A percentile compares a stretch with the other conserved stretches of the same genome.
Evolutionary conservation across 2,888 invertebrate species (phyloP).

Genomic region (Isotomurus palustris): DNA sequence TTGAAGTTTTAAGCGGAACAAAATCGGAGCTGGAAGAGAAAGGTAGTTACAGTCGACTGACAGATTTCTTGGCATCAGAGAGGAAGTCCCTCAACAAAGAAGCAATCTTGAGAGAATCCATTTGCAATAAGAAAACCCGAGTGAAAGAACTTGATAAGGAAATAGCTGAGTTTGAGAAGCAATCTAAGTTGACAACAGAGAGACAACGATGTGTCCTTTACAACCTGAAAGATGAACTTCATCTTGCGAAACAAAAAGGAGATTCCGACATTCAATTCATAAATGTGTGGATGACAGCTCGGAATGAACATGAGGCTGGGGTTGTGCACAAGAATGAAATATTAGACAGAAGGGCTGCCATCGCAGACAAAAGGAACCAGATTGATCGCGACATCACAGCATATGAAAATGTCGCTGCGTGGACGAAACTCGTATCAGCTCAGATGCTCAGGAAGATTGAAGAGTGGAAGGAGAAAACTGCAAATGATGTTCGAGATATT

Average conservation of each 20-base stretch:
- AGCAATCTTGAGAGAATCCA: slow-evolving; percentile 1
- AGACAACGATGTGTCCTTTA: slow-evolving; percentile 31
- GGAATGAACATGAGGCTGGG: background rate
- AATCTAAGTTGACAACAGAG: slow-evolving; percentile 27
- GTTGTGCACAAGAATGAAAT: slow-evolving; percentile 1
- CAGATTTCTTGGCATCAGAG: slow-evolving; percentile 13
- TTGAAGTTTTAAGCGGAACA: background rate
- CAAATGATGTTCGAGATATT: slow-evolving; percentile 56
- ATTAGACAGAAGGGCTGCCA: background rate
- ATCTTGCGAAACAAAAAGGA: slow-evolving; percentile 28
- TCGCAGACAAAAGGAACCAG: slow-evolving; percentile 2
- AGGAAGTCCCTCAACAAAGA: slow-evolving; percentile 14
- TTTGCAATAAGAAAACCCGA: slow-evolving; percentile 3
- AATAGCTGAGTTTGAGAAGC: slow-evolving; percentile 21
- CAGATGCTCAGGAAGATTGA: slow-evolving; percentile 53
- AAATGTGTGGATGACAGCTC: slow-evolving; percentile 34
- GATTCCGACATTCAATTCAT: slow-evolving; percentile 30
- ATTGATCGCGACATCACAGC: slow-evolving; percentile 34
- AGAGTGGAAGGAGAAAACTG: slow-evolving; percentile 56
- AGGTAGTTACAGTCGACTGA: background rate
- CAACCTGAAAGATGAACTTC: slow-evolving; percentile 36
- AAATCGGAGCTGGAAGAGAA: background rate
- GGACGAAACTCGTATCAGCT: slow-evolving; percentile 45
- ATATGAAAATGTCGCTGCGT: slow-evolving; percentile 38
- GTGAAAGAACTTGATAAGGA: slow-evolving; percentile 8